A percentile compares a stretch with the other conserved stretches of the same genome.
These are phyloP conservation scores for Selene dorsalis DNA, from an alignment of 2,797 vertebrate genomes.

Conservation along the genomic window DNA sequence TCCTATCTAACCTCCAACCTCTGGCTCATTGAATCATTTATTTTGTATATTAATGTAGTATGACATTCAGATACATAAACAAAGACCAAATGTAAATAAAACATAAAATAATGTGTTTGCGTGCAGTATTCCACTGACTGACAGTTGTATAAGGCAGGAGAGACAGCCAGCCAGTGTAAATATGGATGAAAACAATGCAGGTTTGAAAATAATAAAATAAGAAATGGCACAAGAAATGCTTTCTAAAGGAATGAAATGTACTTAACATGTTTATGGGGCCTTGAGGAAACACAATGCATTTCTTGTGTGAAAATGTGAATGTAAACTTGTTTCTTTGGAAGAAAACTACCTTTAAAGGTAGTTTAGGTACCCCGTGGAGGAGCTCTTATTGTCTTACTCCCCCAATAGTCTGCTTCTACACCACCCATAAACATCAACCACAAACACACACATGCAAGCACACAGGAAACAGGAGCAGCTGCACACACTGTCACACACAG, in stretches of 20 bases:
- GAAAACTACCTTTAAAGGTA: conserved; percentile 24
- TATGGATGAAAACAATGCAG: not conserved
- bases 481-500: not conserved
- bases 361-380: conserved; percentile 5
- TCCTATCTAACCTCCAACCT: not conserved
- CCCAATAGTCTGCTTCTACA: conserved; percentile 9
- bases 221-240: not conserved
- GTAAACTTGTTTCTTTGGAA: conserved; percentile 26
- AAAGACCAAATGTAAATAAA: conserved; percentile 9
- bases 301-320: not conserved
- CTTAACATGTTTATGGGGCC: not conserved
- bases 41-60: not conserved
- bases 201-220: not conserved
- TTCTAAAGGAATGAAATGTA: not conserved
- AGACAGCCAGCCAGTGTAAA: not conserved
- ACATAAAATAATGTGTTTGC: not conserved
- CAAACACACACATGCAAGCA: not conserved
- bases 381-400: not conserved
- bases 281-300: not conserved
- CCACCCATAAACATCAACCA: conserved; percentile 5
- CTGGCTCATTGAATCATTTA: not conserved
- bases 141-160: not conserved
- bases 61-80: not conserved
- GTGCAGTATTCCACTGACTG: not conserved
- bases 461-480: conserved; percentile 12